Evolutionary conservation across 2,797 vertebrate species (phyloP).

Genomic region (Falco peregrinus): DNA sequence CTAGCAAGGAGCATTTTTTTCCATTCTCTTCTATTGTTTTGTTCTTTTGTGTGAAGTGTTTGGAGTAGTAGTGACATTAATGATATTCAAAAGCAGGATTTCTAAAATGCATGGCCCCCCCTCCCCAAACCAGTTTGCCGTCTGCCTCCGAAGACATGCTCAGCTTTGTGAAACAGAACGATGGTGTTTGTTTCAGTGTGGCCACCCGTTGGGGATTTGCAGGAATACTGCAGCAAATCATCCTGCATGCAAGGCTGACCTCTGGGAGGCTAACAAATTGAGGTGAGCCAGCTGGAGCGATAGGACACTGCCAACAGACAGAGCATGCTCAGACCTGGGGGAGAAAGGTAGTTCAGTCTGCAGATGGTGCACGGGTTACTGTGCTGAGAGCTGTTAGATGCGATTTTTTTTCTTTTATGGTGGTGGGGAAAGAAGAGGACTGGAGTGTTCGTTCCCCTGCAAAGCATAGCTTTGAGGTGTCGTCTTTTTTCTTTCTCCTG

Average conservation of each 20-base stretch:
- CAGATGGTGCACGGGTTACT: slow-evolving; percentile 40
- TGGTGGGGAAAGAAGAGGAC: slow-evolving; percentile 20
- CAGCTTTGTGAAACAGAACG: not conserved
- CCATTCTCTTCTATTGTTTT: not conserved
- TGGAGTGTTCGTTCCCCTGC: not conserved
- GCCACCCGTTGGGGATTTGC: slow-evolving; percentile 52
- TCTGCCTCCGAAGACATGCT: not conserved
- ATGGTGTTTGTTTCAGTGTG: slow-evolving; percentile 16
- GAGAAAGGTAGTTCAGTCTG: slow-evolving; percentile 45
- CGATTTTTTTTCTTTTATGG: not conserved
- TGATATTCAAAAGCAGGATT: not conserved
- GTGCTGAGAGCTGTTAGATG: not conserved
- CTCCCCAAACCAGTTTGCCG: not conserved
- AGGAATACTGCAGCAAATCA: slow-evolving; percentile 69
- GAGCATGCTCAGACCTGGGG: slow-evolving; percentile 70
- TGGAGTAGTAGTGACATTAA: not conserved
- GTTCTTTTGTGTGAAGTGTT: not conserved
- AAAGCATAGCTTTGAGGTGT: slow-evolving; percentile 33
- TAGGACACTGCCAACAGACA: slow-evolving; percentile 51
- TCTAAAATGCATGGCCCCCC: not conserved
- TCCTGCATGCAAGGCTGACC: slow-evolving; percentile 67
- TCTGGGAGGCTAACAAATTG: slow-evolving; percentile 72
- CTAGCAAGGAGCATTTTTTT: not conserved
- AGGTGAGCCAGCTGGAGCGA: slow-evolving; percentile 68
- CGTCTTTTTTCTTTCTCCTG: not conserved